These are phyloP conservation scores for Actinernus sp. DNA, from an alignment of 92 coral and sea anemone genomes.

Conservation along the genomic window DNA sequence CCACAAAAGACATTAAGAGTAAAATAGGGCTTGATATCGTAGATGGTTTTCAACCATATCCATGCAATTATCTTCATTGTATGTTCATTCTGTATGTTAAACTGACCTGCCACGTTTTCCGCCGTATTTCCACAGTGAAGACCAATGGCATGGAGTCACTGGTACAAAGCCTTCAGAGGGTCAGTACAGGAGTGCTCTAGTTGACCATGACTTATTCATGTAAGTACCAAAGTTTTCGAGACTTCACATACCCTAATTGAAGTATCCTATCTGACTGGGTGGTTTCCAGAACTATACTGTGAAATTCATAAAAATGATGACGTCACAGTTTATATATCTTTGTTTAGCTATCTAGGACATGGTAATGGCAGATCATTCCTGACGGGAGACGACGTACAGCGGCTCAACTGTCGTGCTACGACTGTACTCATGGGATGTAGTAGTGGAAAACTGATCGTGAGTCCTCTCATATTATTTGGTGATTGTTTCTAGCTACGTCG, in stretches of 20 bases:
- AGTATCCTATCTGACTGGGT: too few species aligned
- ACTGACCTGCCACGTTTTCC: too few species aligned
- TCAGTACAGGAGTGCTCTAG: constrained; percentile 84
- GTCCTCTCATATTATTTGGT: too few species aligned
- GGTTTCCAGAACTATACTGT: not conserved
- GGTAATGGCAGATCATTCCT: constrained; percentile 90
- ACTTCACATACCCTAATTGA: too few species aligned
- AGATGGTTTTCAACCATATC: too few species aligned
- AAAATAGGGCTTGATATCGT: too few species aligned
- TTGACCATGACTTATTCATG: constrained; percentile 89
- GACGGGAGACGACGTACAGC: constrained; percentile 88
- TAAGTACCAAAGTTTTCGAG: constrained; percentile 29
- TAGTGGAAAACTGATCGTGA: constrained; percentile 89
- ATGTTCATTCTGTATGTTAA: too few species aligned
- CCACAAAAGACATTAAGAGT: too few species aligned
- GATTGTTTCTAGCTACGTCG: too few species aligned
- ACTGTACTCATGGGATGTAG: constrained; percentile 97
- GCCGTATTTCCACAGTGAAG: too few species aligned
- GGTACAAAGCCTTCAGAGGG: constrained; percentile 83
- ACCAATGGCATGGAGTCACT: constrained; percentile 87
- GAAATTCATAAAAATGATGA: not conserved
- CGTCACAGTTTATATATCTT: not conserved
- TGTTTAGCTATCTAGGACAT: constrained; percentile 89
- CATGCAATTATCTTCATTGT: too few species aligned
- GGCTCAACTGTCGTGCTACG: constrained; percentile 88